phyloP scores from a whole-genome alignment of 1,140 invertebrate species.

The Orussus abietinus region DNA sequence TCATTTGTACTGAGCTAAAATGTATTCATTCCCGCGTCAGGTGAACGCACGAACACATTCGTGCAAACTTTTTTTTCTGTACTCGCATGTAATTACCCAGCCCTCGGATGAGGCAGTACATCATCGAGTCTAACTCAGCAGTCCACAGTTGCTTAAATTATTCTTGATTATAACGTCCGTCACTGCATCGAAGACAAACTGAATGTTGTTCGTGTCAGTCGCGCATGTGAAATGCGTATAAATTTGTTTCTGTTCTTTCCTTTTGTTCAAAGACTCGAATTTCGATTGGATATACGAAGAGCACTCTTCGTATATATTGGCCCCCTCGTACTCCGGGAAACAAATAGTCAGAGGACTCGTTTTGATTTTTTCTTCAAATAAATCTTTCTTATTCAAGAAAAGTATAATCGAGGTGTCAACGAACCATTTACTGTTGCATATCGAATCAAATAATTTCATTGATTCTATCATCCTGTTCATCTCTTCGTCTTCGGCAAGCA shows the following conservation, averaged over 20 bases:
- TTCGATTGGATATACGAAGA: constrained; percentile 85
- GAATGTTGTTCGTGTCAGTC: constrained; percentile 87
- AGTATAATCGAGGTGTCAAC: constrained; percentile 96
- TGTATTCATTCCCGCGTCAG: too few species aligned
- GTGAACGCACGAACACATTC: too few species aligned
- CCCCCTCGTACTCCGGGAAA: constrained; percentile 88
- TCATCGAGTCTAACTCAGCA: constrained; percentile 56
- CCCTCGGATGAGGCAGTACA: too few species aligned
- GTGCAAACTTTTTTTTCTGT: too few species aligned
- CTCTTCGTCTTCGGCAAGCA: constrained; percentile 26
- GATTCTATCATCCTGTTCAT: constrained; percentile 84
- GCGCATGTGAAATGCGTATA: constrained; percentile 92
- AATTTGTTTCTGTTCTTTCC: constrained; percentile 84
- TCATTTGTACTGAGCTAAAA: too few species aligned
- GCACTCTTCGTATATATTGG: constrained; percentile 82
- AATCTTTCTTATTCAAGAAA: constrained; percentile 95
- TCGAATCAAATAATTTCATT: constrained; percentile 92
- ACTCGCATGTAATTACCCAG: too few species aligned
- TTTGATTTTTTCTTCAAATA: constrained; percentile 90
- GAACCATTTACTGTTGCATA: constrained; percentile 98
- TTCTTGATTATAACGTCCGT: constrained; percentile 93
- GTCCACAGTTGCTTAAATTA: constrained; percentile 88
- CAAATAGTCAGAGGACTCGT: constrained; percentile 91
- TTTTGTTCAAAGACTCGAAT: constrained; percentile 84
- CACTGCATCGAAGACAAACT: constrained; percentile 89